Evolutionary conservation across 2,797 vertebrate species (phyloP).

Genomic region (Chrysocyon brachyurus): DNA sequence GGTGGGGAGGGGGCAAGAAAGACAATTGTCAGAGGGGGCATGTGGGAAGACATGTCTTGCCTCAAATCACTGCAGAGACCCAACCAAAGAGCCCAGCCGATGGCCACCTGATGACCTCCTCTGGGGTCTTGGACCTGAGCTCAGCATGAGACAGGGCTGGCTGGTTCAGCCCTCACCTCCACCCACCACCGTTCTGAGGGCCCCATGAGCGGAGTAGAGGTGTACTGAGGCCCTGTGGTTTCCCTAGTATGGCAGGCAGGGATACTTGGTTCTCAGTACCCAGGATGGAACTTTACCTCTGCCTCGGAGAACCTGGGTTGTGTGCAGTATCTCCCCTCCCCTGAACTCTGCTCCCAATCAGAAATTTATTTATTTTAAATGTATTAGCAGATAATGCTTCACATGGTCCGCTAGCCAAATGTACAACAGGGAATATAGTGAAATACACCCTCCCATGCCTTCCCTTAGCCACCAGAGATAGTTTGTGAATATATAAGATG

Average conservation of each 20-base stretch:
- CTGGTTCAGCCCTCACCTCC: neutral
- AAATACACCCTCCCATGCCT: neutral
- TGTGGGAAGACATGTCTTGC: fast-evolving
- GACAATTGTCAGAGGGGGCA: fast-evolving
- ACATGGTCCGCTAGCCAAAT: neutral
- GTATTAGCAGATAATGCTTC: neutral
- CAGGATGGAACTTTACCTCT: neutral
- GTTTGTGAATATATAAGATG: neutral
- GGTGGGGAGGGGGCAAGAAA: neutral
- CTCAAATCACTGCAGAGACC: neutral
- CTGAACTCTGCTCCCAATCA: neutral
- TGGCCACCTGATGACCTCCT: neutral
- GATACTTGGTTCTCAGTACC: neutral
- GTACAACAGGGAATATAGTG: neutral
- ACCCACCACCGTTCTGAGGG: neutral
- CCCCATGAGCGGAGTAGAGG: neutral
- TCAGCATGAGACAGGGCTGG: neutral
- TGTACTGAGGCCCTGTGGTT: fast-evolving
- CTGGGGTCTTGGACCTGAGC: neutral
- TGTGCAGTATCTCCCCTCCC: neutral
- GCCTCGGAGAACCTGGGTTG: neutral
- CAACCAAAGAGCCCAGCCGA: neutral
- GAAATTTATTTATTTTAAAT: neutral
- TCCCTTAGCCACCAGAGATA: neutral
- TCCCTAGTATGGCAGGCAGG: neutral